These are phyloP conservation scores for Girardinus metallicus DNA, from an alignment of 2,797 vertebrate species.

Conservation along the genomic window DNA sequence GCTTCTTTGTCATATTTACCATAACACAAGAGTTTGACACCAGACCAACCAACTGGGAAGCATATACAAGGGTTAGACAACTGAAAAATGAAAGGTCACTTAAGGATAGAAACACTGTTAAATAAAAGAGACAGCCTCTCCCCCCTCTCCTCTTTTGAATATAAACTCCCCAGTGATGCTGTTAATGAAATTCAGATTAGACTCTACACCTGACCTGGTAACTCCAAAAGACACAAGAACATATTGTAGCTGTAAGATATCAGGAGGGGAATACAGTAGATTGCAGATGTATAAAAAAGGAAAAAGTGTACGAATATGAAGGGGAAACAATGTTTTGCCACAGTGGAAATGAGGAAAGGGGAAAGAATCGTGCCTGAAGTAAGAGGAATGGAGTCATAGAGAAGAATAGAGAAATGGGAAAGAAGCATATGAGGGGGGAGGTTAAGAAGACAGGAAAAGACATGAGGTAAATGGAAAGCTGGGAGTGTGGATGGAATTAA, in stretches of 20 bases:
- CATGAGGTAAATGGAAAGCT: constrained; percentile 27
- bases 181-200: constrained; percentile 70
- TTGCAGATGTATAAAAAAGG: neutral
- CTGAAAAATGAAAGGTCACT: neutral
- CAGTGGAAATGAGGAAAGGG: neutral
- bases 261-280: constrained; percentile 4
- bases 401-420: neutral
- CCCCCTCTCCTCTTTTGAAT: constrained; percentile 31
- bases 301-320: neutral
- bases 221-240: constrained; percentile 55
- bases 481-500: constrained; percentile 39
- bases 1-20: neutral
- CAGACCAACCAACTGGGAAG: neutral
- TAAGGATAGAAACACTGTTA: constrained; percentile 6
- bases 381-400: neutral
- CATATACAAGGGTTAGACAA: neutral
- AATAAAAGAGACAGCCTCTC: constrained; percentile 8
- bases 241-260: constrained; percentile 51
- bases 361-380: neutral
- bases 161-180: constrained; percentile 38
- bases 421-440: neutral
- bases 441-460: constrained; percentile 11
- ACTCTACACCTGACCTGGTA: constrained; percentile 62
- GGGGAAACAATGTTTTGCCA: constrained; percentile 1
- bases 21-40: neutral